phyloP scores from a whole-genome alignment of 2,113 vertebrate species.

The Thomomys bottae region DNA sequence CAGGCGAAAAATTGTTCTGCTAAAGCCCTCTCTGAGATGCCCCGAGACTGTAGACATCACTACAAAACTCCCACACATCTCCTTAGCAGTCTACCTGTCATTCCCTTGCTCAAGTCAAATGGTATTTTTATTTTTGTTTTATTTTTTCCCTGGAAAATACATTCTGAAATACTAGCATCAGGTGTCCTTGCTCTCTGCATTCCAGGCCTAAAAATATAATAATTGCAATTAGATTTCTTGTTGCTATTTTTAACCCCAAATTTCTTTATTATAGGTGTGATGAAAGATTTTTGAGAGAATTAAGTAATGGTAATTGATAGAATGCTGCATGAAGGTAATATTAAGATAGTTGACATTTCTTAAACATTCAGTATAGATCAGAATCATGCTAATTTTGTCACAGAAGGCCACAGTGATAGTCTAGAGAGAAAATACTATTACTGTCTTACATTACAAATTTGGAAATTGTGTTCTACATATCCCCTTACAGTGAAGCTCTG shows the following conservation, averaged over 20 bases:
- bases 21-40: neutral
- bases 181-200: neutral
- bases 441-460: neutral
- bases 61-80: neutral
- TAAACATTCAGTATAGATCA: neutral
- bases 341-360: neutral
- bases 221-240: neutral
- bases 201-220: neutral
- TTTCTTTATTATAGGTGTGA: constrained; percentile 5
- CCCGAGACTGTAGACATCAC: neutral
- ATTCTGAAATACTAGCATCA: neutral
- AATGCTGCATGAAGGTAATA: constrained; percentile 25
- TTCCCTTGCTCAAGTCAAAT: neutral
- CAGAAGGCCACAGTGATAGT: neutral
- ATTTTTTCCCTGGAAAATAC: neutral
- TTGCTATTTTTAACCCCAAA: neutral
- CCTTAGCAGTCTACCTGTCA: neutral
- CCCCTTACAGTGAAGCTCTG: neutral
- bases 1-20: neutral
- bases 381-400: neutral
- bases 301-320: neutral
- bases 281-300: neutral
- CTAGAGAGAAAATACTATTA: neutral
- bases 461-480: neutral
- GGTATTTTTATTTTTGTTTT: no score